Evolutionary conservation across 2,888 invertebrate genomes (phyloP).

Genomic region (Chaetoderma sp.): DNA sequence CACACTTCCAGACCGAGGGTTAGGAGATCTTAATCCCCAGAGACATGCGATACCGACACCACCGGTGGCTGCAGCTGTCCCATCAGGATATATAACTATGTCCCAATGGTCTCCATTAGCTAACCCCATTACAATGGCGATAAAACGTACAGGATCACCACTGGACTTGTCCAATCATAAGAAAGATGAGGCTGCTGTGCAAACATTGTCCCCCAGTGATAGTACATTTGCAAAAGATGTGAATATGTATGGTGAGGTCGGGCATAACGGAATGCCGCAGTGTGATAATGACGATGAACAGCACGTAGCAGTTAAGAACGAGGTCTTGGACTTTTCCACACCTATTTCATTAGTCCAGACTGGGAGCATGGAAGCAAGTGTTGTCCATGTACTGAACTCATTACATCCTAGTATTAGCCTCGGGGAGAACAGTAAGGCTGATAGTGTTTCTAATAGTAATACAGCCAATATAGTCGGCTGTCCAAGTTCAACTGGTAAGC

Average conservation of each 20-base stretch:
- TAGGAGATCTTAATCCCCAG: constrained; percentile 40
- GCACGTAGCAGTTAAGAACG: too few species aligned
- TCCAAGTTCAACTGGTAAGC: constrained; percentile 17
- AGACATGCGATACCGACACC: constrained; percentile 20
- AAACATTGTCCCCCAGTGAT: not conserved
- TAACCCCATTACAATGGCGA: too few species aligned
- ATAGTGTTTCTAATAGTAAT: constrained; percentile 3
- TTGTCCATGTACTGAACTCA: not conserved
- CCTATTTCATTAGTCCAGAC: too few species aligned
- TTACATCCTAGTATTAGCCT: not conserved
- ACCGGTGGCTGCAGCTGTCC: constrained; percentile 20
- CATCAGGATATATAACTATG: constrained; percentile 21
- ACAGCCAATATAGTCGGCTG: not conserved
- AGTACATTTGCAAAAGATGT: not conserved
- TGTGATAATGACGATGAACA: too few species aligned
- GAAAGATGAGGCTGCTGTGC: not conserved
- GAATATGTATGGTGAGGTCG: too few species aligned
- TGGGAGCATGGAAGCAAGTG: too few species aligned
- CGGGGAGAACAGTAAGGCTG: not conserved
- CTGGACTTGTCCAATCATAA: constrained; percentile 8
- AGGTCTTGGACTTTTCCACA: not conserved
- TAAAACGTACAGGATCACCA: too few species aligned
- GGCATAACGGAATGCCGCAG: too few species aligned
- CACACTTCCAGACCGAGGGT: constrained; percentile 56
- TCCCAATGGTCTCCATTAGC: too few species aligned